These are phyloP conservation scores for Characodon lateralis DNA, from an alignment of 2,797 vertebrate species.

Conservation along the genomic window DNA sequence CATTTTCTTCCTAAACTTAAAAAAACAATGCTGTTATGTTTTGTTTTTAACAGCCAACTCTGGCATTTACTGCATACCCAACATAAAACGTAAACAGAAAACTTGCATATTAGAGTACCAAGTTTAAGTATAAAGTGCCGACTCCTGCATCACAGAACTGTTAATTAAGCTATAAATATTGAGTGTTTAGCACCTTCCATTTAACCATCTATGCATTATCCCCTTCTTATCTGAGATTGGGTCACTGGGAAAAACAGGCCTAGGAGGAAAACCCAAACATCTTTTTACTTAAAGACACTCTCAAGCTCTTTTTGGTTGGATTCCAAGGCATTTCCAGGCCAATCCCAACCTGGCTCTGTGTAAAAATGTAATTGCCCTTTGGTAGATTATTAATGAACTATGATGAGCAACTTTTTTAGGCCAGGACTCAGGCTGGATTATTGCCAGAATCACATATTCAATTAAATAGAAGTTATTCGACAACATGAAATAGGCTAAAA, in stretches of 20 bases:
- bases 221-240: background rate
- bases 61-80: background rate
- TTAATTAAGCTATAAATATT: too few species aligned
- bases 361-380: too few species aligned
- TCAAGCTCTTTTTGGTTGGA: too few species aligned
- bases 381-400: too few species aligned
- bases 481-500: background rate
- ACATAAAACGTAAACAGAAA: background rate
- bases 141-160: background rate
- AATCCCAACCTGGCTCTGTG: too few species aligned
- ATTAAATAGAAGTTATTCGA: background rate
- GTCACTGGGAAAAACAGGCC: background rate
- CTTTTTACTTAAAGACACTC: background rate
- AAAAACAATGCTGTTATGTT: background rate
- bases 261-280: background rate
- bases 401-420: too few species aligned
- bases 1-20: background rate
- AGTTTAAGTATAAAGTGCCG: background rate
- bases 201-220: background rate
- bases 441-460: background rate
- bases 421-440: too few species aligned
- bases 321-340: too few species aligned
- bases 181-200: background rate
- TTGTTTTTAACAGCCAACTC: background rate
- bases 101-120: background rate